Evolutionary conservation across 2,113 vertebrate genomes (phyloP).

Genomic region (Gila orcuttii): DNA sequence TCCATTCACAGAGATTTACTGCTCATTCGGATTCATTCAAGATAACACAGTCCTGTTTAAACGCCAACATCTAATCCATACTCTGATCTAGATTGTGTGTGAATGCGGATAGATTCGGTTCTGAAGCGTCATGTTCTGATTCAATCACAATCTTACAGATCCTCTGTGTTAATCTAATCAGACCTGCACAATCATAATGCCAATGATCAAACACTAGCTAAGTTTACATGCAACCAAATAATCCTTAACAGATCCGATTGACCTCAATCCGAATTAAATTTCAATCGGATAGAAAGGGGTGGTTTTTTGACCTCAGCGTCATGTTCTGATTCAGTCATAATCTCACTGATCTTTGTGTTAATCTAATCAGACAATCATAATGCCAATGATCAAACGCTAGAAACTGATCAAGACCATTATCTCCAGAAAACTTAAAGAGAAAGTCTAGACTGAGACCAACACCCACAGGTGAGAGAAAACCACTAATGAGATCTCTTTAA

Average conservation of each 20-base stretch:
- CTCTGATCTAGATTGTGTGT: neutral
- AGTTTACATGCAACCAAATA: too few relatives aligned
- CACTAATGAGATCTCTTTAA: too few relatives aligned
- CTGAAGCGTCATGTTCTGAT: neutral
- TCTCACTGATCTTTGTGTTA: too few relatives aligned
- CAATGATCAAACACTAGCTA: neutral
- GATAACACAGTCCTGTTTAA: neutral
- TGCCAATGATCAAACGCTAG: neutral
- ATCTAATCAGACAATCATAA: too few relatives aligned
- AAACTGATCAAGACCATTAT: neutral
- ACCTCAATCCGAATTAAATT: too few relatives aligned
- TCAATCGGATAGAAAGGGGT: too few relatives aligned
- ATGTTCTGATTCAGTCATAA: too few relatives aligned
- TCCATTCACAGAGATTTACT: neutral
- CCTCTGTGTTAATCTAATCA: neutral
- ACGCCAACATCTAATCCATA: neutral
- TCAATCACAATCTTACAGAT: neutral
- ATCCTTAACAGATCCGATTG: too few relatives aligned
- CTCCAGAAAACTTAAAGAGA: neutral
- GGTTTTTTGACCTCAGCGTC: too few relatives aligned
- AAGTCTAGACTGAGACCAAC: neutral
- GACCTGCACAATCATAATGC: neutral
- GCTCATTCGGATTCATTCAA: neutral
- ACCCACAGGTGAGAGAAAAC: neutral
- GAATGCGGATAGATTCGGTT: neutral